Evolutionary conservation across 2,797 vertebrate species (phyloP), one percentile per base, ranked within the genome.

Genomic region (Apodemus agrarius): DNA sequence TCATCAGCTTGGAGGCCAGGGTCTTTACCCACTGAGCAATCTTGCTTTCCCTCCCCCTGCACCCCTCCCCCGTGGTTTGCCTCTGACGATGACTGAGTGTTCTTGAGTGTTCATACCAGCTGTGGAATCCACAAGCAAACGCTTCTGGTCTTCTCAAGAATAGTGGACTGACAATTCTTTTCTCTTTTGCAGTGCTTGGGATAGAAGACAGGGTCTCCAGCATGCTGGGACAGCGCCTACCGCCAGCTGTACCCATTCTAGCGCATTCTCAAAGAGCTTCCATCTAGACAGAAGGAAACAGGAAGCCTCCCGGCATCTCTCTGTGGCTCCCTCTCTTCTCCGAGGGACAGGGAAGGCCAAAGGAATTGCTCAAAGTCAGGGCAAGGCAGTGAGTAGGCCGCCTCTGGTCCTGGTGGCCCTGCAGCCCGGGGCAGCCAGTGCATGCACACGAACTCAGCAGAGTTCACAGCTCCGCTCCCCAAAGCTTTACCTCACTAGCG

Each of bases 91-190:
- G 43, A 63, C 37, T 40, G 63, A 52, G 40, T 63, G 82, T 37
- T 37, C 24, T 21, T 6, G 37, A 29, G 26, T 2, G 7, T 34
- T 13, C 0, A 2, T 0, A 0, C n/a, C 1, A 19, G 17, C 65
- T 63, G 4, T 0, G 1, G 49, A 19, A 29, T 74, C n/a, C 29
- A 21, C 3, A 26, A 22, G 57, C 54, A 11, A 31, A 80, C 10
- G 3, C 61, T 37, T 72, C 37, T 91, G 9, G 34, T 65, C 80
- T 92, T 74, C 69, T 75, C 37, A 3, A 59, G 72, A 80, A 67
- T 10, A 54, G 87, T 0, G 19, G 17, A 3, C 7, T 8, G 7
- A 43, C 10, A 9, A 6, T 17, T 61, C 67, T 67, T 59, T 43
- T 76, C 67, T 88, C 52, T 76, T 65, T 79, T 19, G 22, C 21